Conservation (phyloP, 2,888 invertebrate genomes). For the Lepetodrilus schrolli region DNA sequence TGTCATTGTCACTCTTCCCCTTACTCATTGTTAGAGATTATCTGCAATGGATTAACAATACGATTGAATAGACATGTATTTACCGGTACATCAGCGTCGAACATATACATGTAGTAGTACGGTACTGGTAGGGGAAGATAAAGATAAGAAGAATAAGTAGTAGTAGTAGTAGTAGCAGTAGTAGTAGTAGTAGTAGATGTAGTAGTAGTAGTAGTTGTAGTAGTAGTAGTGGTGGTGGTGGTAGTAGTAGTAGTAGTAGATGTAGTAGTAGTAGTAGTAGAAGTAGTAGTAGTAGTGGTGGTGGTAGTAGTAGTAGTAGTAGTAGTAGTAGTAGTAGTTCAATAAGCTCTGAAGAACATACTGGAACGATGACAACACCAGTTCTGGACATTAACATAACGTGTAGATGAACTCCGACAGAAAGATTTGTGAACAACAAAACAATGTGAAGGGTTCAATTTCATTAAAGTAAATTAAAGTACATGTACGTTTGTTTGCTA, state of each 20-base stretch:
- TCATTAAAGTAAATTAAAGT: no score
- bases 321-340: conserved; percentile 39
- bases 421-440: neutral
- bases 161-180: no score
- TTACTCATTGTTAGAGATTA: conserved; percentile 35
- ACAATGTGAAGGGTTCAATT: no score
- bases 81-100: no score
- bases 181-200: conserved; percentile 27
- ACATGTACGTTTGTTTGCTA: no score
- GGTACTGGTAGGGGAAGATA: neutral
- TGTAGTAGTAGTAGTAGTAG: conserved; percentile 38
- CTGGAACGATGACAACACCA: neutral
- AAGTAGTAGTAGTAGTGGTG: conserved; percentile 37
- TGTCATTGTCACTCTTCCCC: conserved; percentile 67
- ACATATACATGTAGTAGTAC: neutral
- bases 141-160: neutral
- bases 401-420: neutral
- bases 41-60: neutral
- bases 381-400: neutral
- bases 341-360: neutral
- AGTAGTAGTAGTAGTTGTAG: conserved; percentile 28
- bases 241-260: conserved; percentile 38
- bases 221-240: conserved; percentile 35
- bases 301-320: conserved; percentile 37
- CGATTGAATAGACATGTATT: no score